These are phyloP conservation scores for Phalloptychus januarius DNA, from an alignment of 2,797 vertebrate genomes.

Conservation along the genomic window DNA sequence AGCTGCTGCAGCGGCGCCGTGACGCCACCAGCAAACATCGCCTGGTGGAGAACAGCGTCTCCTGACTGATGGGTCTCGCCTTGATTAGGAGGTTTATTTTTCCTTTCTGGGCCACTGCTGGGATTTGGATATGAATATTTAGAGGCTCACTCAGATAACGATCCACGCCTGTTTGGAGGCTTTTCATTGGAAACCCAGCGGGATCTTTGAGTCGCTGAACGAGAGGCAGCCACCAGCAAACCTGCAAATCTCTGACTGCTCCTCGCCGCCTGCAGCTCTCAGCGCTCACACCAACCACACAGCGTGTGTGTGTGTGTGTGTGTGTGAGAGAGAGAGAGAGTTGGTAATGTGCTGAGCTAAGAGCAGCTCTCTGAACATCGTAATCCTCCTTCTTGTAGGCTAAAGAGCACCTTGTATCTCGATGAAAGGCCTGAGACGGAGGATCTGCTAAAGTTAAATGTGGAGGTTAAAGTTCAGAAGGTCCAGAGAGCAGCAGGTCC, in stretches of 20 bases:
- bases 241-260: constrained; percentile 55
- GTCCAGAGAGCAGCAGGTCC: no score
- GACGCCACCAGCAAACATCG: no score
- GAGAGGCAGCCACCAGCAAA: constrained; percentile 57
- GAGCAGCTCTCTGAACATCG: constrained; percentile 58
- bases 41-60: constrained; percentile 14
- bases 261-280: constrained; percentile 32
- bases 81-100: constrained; percentile 63
- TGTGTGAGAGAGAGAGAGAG: constrained; percentile 34
- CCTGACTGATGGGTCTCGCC: constrained; percentile 59
- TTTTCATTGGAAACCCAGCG: constrained; percentile 60
- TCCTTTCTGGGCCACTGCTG: constrained; percentile 54
- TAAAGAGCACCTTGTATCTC: constrained; percentile 29
- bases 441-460: not conserved
- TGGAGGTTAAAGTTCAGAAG: not conserved
- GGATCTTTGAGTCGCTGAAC: constrained; percentile 60
- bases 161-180: constrained; percentile 59
- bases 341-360: constrained; percentile 59
- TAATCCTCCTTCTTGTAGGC: constrained; percentile 57
- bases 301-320: constrained; percentile 11
- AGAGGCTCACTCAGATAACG: constrained; percentile 62
- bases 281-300: not conserved
- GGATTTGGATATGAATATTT: constrained; percentile 67
- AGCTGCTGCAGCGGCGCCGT: no score
- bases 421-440: constrained; percentile 39